Base-by-base conservation (phyloP, 2,888 invertebrate species). In the Dermolepida albohirtum region DNA sequence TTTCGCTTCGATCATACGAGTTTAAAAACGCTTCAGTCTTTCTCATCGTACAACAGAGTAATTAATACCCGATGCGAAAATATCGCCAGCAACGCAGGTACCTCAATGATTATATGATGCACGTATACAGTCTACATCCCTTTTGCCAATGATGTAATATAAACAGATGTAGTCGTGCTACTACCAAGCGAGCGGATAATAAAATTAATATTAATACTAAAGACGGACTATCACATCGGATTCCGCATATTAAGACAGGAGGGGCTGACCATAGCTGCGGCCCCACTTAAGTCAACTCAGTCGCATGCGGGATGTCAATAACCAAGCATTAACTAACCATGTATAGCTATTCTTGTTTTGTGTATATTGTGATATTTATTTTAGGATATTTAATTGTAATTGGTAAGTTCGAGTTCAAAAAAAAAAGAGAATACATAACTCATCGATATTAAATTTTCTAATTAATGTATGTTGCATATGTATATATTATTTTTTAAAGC, bases 331-430 rank as follows among this genome's bases (percentile, higher is more conserved):
- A 72, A 68, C 65, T 65, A 71, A 74, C 66, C 49, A 71, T 72
- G 72, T 59, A 72, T 62, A 69, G 64, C 72, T 72, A 72, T 71
- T 74, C 73, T 67, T 76, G 73, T 74, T 73, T 77, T 69, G 74
- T 79, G 75, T 74, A 76, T 69, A 75, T 78, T 77, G 79, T 81
- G 78, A 78, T 80, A 74, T 66, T 81, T 71, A 74, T 78, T 74
- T 76, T 81, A 76, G 80, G 80, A 80, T 81, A 80, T 74, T 76
- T 80, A 72, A 75, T 81, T 71, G 77, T 78, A 64, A 80, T 74
- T 68, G 80, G 81, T 81, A 71, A 79, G 80, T 77, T 22, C 22
- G 51, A 51, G 50, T 64, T 40, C n/a, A 34, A 59, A n/a, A 6
- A 39, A 63, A 22, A 50, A 16, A 40, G 4, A 22, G 4, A 22